phyloP scores from a whole-genome alignment of 2,113 vertebrate species.

The Sphaerodactylus townsendi region DNA sequence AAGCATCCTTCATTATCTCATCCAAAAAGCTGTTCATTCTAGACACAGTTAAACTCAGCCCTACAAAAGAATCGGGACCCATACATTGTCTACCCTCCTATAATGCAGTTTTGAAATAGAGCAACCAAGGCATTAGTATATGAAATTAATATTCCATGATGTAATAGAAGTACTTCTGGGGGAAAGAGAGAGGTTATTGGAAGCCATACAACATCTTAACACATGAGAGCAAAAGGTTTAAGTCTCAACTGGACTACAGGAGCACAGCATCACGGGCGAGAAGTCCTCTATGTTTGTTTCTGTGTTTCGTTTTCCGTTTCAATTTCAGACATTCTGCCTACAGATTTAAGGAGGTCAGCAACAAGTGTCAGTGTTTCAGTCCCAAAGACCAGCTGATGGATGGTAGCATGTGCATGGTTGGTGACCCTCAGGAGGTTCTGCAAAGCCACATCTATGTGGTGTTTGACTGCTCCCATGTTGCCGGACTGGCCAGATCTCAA shows the following conservation, averaged over 20 bases:
- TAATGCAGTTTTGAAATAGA: neutral
- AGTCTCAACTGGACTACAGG: neutral
- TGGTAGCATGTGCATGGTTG: constrained; percentile 65
- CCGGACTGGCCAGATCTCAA: constrained; percentile 68
- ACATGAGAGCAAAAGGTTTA: neutral
- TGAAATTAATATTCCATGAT: constrained; percentile 4
- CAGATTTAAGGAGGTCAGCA: constrained; percentile 66
- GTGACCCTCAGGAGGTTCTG: constrained; percentile 74
- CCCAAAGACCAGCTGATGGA: constrained; percentile 59
- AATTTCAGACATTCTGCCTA: constrained; percentile 56
- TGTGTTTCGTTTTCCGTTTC: constrained; percentile 33
- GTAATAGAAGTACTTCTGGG: constrained; percentile 10
- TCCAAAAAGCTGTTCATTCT: neutral
- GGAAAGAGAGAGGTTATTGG: neutral
- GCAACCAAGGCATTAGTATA: neutral
- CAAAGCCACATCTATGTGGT: constrained; percentile 70
- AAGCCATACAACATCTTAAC: constrained; percentile 3
- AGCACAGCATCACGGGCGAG: rapidly evolving
- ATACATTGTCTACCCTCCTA: neutral
- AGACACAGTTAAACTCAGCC: neutral
- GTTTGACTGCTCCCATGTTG: constrained; percentile 68
- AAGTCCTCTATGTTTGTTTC: neutral
- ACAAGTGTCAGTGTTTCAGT: constrained; percentile 30
- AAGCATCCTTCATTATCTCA: neutral
- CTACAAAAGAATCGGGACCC: neutral